These are phyloP conservation scores for Dinocampus coccinellae DNA, from an alignment of 2,888 invertebrate species.

Conservation along the genomic window DNA sequence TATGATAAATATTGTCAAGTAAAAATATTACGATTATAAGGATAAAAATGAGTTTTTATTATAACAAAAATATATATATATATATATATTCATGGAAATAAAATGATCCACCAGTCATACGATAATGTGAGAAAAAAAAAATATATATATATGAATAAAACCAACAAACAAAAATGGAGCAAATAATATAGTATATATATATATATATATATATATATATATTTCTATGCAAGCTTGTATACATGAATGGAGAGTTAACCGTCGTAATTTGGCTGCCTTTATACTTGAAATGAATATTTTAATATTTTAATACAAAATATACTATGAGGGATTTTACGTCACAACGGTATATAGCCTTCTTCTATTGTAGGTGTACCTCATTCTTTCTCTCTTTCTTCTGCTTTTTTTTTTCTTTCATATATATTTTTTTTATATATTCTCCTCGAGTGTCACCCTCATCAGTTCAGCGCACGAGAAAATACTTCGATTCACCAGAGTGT, in stretches of 20 bases:
- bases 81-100: too few relatives aligned
- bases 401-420: slow-evolving; percentile 13
- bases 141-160: slow-evolving; percentile 39
- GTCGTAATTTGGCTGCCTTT: slow-evolving; percentile 64
- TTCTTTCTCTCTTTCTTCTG: slow-evolving; percentile 38
- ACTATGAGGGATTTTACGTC: slow-evolving; percentile 60
- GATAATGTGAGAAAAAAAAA: slow-evolving; percentile 52
- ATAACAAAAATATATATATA: too few relatives aligned
- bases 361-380: slow-evolving; percentile 54
- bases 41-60: too few relatives aligned
- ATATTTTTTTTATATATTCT: slow-evolving; percentile 24
- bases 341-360: slow-evolving; percentile 51
- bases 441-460: slow-evolving; percentile 3
- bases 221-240: slow-evolving; percentile 21
- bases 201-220: not conserved
- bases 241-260: slow-evolving; percentile 63
- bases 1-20: too few relatives aligned
- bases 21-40: too few relatives aligned
- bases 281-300: slow-evolving; percentile 67
- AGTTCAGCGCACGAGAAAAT: slow-evolving; percentile 16
- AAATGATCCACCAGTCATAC: slow-evolving; percentile 26
- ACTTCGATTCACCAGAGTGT: slow-evolving; percentile 40
- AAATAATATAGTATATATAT: slow-evolving; percentile 29
- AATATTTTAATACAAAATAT: slow-evolving; percentile 68
- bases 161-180: slow-evolving; percentile 23